Conservation (phyloP, 2,113 vertebrate genomes). For the Oxyura jamaicensis region DNA sequence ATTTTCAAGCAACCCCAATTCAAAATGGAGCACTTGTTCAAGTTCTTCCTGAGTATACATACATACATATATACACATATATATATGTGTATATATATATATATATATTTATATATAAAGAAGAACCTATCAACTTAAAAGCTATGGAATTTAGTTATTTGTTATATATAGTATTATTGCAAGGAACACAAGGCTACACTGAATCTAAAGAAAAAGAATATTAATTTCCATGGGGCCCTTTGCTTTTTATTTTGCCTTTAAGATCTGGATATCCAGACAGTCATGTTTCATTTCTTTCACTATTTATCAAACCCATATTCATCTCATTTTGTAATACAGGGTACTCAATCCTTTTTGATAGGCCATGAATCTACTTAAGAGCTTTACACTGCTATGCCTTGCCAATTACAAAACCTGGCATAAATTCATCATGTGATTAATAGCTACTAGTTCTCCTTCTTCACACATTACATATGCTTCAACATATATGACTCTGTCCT, state of each 20-base stretch:
- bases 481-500: fast-evolving
- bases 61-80: background rate
- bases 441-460: background rate
- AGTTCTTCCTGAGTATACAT: background rate
- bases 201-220: background rate
- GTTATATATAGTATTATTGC: background rate
- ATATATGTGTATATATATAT: background rate
- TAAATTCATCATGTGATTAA: background rate
- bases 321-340: background rate
- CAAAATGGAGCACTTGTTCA: background rate
- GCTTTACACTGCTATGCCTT: background rate
- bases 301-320: background rate
- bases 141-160: background rate
- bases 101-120: background rate
- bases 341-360: background rate
- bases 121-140: background rate
- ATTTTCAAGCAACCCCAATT: background rate
- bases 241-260: background rate
- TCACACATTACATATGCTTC: background rate
- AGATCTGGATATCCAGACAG: background rate
- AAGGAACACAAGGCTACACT: background rate
- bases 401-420: background rate
- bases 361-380: background rate
- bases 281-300: background rate
- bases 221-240: background rate